Percentiles rank a stretch among this genome's conserved stretches.
These are phyloP conservation scores for Phaenicophaeus curvirostris DNA, from an alignment of 2,797 vertebrate genomes.

Conservation along the genomic window DNA sequence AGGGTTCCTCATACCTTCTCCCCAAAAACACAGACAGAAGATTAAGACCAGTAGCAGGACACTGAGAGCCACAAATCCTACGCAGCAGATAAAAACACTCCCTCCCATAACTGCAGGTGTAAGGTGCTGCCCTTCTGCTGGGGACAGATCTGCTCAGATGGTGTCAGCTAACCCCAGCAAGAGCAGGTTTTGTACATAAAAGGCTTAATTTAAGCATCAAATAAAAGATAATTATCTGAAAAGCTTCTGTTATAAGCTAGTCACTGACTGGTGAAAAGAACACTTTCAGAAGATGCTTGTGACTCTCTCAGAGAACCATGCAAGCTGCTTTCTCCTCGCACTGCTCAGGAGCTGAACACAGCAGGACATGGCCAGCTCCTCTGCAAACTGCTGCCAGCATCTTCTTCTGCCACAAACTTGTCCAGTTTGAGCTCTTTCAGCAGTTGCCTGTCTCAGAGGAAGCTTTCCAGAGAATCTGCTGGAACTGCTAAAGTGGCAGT, in stretches of 20 bases:
- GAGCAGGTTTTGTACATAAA: neutral
- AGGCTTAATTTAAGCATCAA: neutral
- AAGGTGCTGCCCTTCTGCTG: neutral
- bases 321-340: neutral
- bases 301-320: neutral
- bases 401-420: neutral
- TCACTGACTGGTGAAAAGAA: neutral
- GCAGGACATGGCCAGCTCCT: too few species aligned
- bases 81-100: neutral
- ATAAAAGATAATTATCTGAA: neutral
- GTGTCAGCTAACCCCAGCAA: neutral
- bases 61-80: neutral
- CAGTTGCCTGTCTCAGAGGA: neutral
- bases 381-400: neutral
- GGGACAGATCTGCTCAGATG: neutral
- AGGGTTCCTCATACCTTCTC: neutral
- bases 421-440: neutral
- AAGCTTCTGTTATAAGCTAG: neutral
- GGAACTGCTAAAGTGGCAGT: neutral
- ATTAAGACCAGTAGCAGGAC: neutral
- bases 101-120: rapidly evolving
- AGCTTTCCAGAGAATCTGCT: neutral
- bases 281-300: neutral
- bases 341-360: neutral
- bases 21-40: neutral